Conservation (phyloP, 1,140 invertebrate genomes). For the Papilio glaucus region DNA sequence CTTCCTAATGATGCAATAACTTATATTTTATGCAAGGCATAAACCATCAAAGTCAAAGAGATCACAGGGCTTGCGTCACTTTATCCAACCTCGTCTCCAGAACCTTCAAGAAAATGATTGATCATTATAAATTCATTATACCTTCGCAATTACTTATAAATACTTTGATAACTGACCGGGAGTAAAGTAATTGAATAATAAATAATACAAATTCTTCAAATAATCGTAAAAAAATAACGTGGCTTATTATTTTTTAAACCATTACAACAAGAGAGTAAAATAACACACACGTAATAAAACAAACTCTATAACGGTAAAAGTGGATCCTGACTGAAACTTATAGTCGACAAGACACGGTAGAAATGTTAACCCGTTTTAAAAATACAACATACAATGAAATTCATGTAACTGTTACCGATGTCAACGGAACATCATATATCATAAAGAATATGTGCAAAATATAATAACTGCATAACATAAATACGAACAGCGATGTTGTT, state of each 20-base stretch:
- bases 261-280: too few species aligned
- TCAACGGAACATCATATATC: not conserved
- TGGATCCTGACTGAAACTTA: not conserved
- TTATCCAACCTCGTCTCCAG: constrained; percentile 32
- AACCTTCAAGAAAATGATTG: constrained; percentile 30
- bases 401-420: not conserved
- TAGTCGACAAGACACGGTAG: not conserved
- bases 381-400: not conserved
- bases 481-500: constrained; percentile 2
- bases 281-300: not conserved
- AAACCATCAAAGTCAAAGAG: constrained; percentile 31
- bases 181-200: not conserved
- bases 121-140: constrained; percentile 25
- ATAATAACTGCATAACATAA: constrained; percentile 3
- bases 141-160: constrained; percentile 7
- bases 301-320: not conserved
- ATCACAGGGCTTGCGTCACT: constrained; percentile 28
- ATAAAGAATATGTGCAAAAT: constrained; percentile 17
- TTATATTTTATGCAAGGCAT: constrained; percentile 32
- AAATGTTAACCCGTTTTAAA: not conserved
- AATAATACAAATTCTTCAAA: not conserved
- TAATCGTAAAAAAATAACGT: too few species aligned
- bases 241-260: too few species aligned
- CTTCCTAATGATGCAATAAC: constrained; percentile 23
- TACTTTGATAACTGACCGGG: constrained; percentile 3